Base-by-base conservation (phyloP, 2,113 vertebrate genomes). In the Chinchilla lanigera region DNA sequence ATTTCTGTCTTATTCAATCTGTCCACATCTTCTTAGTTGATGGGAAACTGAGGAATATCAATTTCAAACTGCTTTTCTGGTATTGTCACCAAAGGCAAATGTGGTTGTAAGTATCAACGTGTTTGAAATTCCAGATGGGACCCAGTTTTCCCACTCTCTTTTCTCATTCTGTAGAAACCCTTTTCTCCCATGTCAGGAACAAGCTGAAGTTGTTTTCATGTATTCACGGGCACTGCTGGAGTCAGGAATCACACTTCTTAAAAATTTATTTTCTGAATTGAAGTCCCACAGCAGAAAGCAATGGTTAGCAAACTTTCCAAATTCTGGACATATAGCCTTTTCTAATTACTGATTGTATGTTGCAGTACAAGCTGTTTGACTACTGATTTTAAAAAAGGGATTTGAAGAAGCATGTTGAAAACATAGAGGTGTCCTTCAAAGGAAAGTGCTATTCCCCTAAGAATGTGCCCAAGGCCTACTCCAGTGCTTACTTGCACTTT, bases 241-340 rank as follows among this genome's bases (percentile, higher is more conserved):
- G 11, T 97, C 58, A 93, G 63, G n/a, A 60, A 63, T 81, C 16
- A 44, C 35, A 52, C 86, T 93, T 93, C 30, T 96, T 96, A 73
- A 77, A 92, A 61, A 10, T 41, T 19, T 44, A 86, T 50, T 41
- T n/a, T 82, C 35, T 90, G 91, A 77, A 56, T 24, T 69, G n/a
- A 88, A 88, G 28, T 52, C 65, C 56, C 17, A 65, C 67, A 84
- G 58, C 50, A 67, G 65, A 20, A 77, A 54, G n/a, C 7, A 63
- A 50, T 47, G 26, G 47, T 2, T 17, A 35, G 35, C 67, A 92
- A 30, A 50, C 71, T 75, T 88, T 56, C 41, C 28, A 67, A 56
- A 50, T 54, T 60, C 52, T 58, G 52, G 7, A 67, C 33, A 56
- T n/a, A 61, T 6, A 63, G 9, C n/a, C 7, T 44, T 75, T 78